Base-by-base conservation (phyloP, 2,113 vertebrate genomes). In the Solea senegalensis region DNA sequence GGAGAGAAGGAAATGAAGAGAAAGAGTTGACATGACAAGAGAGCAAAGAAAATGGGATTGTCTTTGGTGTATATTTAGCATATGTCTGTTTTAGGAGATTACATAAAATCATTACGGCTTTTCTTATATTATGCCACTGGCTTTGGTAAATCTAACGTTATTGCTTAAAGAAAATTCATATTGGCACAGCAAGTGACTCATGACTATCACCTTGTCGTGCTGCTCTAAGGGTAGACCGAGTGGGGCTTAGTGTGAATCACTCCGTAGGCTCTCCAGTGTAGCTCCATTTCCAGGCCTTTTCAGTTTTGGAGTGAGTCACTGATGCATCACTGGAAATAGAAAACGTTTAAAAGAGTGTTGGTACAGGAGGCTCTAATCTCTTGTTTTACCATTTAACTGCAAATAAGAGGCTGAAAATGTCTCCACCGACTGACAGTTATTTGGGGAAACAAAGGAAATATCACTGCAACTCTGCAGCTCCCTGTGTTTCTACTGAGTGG, bases 301-400 rank as follows among this genome's bases (percentile, higher is more conserved):
- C 55, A 59, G 67, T 27, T 70, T 34, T 16, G 46, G 11, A 26
- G 44, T 82, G 74, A 88, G 70, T 84, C 76, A 82, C 60, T 26
- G 55, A 21, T 69, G 69, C 62, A 52, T 69, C 55, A 68, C 39
- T 53, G 43, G 40, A 51, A 69, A 72, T 16, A 74, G 34, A 74
- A 58, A 14, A 72, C 51, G 52, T 57, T 80, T 67, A 59, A 65
- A 41, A 21, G 34, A 55, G 44, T 21, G 27, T 41, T 53, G 5
- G 15, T 16, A 40, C 40, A 63, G 16, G 27, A 75, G 40, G 39
- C 41, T 59, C 8, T 68, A 48, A 78, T 72, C 65, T 81, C 8
- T 54, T 12, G 34, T 65, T 76, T 45, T 40, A 54, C 53, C 70
- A 54, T 71, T 81, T 59, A 41, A 44, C 58, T 21, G 65, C 15